Evolutionary conservation across 2,113 vertebrate genomes (phyloP).

Genomic region (Morone chrysops): DNA sequence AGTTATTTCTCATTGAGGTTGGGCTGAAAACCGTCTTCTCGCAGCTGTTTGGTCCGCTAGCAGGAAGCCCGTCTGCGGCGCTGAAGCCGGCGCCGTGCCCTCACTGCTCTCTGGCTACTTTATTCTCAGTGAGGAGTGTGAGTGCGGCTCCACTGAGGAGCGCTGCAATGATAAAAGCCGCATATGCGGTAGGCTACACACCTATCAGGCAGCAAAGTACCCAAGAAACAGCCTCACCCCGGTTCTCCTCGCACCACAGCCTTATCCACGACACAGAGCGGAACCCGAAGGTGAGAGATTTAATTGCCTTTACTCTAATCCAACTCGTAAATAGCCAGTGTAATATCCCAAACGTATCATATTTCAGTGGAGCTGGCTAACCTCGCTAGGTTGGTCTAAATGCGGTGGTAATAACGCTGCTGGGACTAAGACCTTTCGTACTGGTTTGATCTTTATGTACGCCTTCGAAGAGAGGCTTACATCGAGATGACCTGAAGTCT

Average conservation of each 20-base stretch:
- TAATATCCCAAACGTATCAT: slow-evolving; percentile 76
- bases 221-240: slow-evolving; percentile 62
- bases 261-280: slow-evolving; percentile 67
- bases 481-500: slow-evolving; percentile 50
- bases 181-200: slow-evolving; percentile 83
- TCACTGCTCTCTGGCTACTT: slow-evolving; percentile 70
- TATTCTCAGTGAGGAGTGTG: slow-evolving; percentile 80
- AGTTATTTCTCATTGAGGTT: slow-evolving; percentile 12
- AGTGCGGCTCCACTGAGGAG: slow-evolving; percentile 79
- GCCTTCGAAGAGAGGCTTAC: slow-evolving; percentile 22
- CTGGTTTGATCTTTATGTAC: slow-evolving; percentile 26
- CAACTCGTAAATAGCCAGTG: slow-evolving; percentile 65
- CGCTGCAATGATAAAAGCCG: slow-evolving; percentile 86
- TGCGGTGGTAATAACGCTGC: slow-evolving; percentile 64
- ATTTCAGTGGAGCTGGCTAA: slow-evolving; percentile 80
- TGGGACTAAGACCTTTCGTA: slow-evolving; percentile 2
- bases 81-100: slow-evolving; percentile 78
- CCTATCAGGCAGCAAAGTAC: slow-evolving; percentile 74
- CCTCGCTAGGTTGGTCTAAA: slow-evolving; percentile 71
- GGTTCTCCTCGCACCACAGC: slow-evolving; percentile 54
- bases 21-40: slow-evolving; percentile 3
- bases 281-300: slow-evolving; percentile 82
- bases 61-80: slow-evolving; percentile 59
- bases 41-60: slow-evolving; percentile 64
- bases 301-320: slow-evolving; percentile 72